Percentiles rank a stretch among this genome's conserved stretches.
phyloP scores from a whole-genome alignment of 2,888 invertebrate species.

The Coenonympha glycerion region DNA sequence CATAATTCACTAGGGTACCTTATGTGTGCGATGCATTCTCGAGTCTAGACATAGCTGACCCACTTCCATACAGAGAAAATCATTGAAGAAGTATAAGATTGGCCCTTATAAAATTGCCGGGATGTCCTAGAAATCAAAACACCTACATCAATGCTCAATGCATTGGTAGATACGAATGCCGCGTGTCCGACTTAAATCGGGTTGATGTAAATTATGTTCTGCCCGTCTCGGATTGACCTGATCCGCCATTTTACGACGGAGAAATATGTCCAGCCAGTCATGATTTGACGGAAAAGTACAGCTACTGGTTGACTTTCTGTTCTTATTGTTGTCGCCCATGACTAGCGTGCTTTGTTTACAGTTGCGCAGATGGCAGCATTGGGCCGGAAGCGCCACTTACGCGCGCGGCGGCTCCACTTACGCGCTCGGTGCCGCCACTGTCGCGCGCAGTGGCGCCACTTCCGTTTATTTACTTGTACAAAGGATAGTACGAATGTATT shows the following conservation, averaged over 20 bases:
- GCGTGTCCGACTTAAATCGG: slow-evolving; percentile 22
- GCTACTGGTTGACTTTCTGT: neutral
- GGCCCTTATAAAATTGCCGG: slow-evolving; percentile 3
- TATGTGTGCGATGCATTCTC: too few species aligned
- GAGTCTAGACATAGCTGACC: neutral
- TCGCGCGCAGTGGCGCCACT: too few species aligned
- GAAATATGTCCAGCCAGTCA: slow-evolving; percentile 16
- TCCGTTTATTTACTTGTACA: too few species aligned
- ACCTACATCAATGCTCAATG: neutral
- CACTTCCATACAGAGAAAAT: neutral
- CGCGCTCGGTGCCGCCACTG: too few species aligned
- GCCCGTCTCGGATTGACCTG: slow-evolving; percentile 29
- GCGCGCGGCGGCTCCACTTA: too few species aligned
- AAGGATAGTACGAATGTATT: too few species aligned
- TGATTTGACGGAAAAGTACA: slow-evolving; percentile 14
- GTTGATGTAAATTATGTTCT: slow-evolving; percentile 27
- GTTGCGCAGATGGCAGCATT: too few species aligned
- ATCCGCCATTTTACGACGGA: slow-evolving; percentile 17
- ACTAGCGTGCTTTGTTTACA: too few species aligned
- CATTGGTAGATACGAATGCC: slow-evolving; percentile 15
- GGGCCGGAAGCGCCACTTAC: too few species aligned
- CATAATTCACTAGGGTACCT: too few species aligned
- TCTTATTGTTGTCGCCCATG: neutral
- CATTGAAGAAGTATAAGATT: neutral
- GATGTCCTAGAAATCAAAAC: slow-evolving; percentile 8